Conservation (phyloP, 35 echinoderm and acorn worm genomes). For the Hemicentrotus pulcherrimus region DNA sequence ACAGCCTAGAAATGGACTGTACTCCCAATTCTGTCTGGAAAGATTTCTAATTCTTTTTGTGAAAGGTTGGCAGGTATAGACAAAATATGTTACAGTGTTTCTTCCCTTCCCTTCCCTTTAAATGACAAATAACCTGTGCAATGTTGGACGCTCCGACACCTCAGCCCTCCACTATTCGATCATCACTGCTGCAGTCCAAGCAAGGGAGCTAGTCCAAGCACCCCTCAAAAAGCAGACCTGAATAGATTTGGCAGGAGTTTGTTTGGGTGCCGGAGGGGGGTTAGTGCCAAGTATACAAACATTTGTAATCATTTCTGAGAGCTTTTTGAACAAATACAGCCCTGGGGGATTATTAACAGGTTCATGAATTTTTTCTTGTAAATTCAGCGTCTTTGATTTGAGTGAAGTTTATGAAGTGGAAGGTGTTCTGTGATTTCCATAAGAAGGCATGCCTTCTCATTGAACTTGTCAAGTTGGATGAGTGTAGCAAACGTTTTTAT, state of each 20-base stretch:
- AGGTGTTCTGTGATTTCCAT: too few species aligned
- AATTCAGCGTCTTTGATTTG: not conserved
- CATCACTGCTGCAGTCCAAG: not conserved
- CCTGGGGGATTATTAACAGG: not conserved
- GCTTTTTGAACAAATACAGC: not conserved
- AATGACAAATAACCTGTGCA: not conserved
- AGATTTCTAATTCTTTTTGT: too few species aligned
- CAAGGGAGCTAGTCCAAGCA: not conserved
- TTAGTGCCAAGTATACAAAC: not conserved
- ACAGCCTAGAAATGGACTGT: too few species aligned
- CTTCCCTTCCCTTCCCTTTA: not conserved
- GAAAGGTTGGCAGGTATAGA: too few species aligned
- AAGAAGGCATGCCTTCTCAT: not conserved
- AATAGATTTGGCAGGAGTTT: not conserved
- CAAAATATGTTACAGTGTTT: too few species aligned
- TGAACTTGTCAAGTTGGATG: not conserved
- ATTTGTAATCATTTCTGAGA: constrained; percentile 13
- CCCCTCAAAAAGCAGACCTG: not conserved
- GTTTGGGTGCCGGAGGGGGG: not conserved
- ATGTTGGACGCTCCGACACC: not conserved
- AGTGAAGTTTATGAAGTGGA: not conserved
- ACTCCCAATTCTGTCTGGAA: too few species aligned
- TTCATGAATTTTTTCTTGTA: not conserved
- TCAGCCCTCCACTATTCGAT: not conserved
- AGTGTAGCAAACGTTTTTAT: not conserved